Evolutionary conservation across 2,888 invertebrate species (phyloP), one percentile per base, ranked within the genome.

Genomic region (Phoenoteleia sp.): DNA sequence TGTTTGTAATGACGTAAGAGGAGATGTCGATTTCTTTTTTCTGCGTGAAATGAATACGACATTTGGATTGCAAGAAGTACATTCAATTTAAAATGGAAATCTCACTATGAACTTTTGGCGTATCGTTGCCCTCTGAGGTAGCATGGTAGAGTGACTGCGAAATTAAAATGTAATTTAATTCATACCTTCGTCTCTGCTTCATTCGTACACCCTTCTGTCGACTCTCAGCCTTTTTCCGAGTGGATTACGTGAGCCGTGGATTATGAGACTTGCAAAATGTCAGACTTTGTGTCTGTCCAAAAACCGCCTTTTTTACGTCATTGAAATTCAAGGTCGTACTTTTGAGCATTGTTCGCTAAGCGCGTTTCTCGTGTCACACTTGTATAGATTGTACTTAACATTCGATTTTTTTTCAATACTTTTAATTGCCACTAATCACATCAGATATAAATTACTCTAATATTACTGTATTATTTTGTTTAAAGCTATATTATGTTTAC

Each of bases 161-260:
- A 93, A 93, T 93, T 93, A 93, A 93, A 93, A 91, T 89, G 92
- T 93, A 92, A 93, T 93, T 93, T 92, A 90, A 92, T 92, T 92
- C 91, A 79, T 87, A 85, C 86, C 85, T 82, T 74, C 82, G 72
- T 77, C 84, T 81, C 86, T 82, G 80, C 75, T 69, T 71, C 76
- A 47, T 80, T 52, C 80, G 72, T 39, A 69, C 79, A 85, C 86
- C 86, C 84, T 83, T 79, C 76, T 69, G 54, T 45, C 62, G 66
- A 67, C 76, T 84, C 72, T 84, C 67, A 76, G 67, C 72, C 85
- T 75, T 79, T 81, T 82, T 71, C 79, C 79, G 75, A 85, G 79
- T 85, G 81, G 85, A 81, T 85, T 85, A 82, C 79, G 75, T 56
- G 75, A 75, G 69, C 52, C 71, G 64, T 36, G 85, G 77, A 85